phyloP scores from a whole-genome alignment of 2,113 vertebrate species.

The Nothoprocta perdicaria region DNA sequence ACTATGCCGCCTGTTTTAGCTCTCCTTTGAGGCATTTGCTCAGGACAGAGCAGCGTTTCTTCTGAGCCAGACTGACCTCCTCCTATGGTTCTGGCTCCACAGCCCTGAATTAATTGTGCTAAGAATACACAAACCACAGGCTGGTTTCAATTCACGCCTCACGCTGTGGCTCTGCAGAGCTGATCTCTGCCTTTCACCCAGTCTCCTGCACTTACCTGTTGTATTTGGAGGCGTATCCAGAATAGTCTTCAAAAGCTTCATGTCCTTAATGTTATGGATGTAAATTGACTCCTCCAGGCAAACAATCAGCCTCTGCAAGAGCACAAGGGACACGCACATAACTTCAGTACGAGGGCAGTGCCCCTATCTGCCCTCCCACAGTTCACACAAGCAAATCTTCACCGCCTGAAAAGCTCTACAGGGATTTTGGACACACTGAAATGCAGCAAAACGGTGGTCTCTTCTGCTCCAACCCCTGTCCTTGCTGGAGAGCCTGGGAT shows the following conservation, averaged over 20 bases:
- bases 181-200: background rate
- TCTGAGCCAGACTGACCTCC: background rate
- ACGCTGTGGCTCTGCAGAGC: background rate
- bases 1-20: background rate
- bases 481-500: background rate
- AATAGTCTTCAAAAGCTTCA: conserved; percentile 94
- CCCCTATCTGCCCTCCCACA: background rate
- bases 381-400: background rate
- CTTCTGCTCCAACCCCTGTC: background rate
- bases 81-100: background rate
- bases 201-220: conserved; percentile 76
- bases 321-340: conserved; percentile 43
- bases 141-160: background rate
- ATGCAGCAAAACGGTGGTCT: background rate
- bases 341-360: background rate
- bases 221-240: conserved; percentile 88
- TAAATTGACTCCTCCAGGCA: conserved; percentile 92
- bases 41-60: background rate
- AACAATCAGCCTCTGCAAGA: conserved; percentile 88
- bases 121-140: background rate
- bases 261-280: conserved; percentile 96
- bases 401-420: background rate
- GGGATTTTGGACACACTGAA: background rate
- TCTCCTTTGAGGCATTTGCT: background rate
- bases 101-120: background rate